Percentiles rank a stretch among this genome's conserved stretches.
phyloP scores from a whole-genome alignment of 2,888 invertebrate species.

The Scaptodrosophila latifasciaeformis region DNA sequence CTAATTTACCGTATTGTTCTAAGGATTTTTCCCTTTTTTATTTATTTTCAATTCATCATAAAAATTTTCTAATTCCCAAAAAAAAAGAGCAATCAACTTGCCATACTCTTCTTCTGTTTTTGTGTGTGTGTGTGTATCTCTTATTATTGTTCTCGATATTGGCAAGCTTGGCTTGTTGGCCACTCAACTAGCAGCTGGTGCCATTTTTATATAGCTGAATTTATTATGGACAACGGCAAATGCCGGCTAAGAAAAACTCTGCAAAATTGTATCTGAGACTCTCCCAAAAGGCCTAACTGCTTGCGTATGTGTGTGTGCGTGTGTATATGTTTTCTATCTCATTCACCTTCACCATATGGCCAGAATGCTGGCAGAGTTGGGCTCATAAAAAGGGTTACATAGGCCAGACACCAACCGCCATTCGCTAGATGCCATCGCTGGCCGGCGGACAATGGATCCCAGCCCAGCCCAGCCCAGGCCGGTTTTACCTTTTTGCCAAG shows the following conservation, averaged over 20 bases:
- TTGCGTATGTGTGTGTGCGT: too few species aligned
- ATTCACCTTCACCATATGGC: slow-evolving; percentile 62
- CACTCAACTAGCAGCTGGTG: slow-evolving; percentile 53
- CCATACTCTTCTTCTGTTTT: too few species aligned
- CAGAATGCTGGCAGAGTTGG: slow-evolving; percentile 54
- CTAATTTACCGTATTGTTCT: too few species aligned
- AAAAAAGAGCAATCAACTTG: too few species aligned
- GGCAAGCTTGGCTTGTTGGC: slow-evolving; percentile 41
- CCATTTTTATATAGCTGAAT: slow-evolving; percentile 65
- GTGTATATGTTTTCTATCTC: not conserved
- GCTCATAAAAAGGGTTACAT: slow-evolving; percentile 62
- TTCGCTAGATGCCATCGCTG: not conserved
- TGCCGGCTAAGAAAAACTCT: slow-evolving; percentile 26
- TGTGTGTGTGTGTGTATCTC: too few species aligned
- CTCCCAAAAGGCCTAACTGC: not conserved
- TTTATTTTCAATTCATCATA: too few species aligned
- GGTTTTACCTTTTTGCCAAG: slow-evolving; percentile 58
- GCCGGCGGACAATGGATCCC: too few species aligned
- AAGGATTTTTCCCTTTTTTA: slow-evolving; percentile 24
- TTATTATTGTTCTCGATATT: too few species aligned
- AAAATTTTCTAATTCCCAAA: too few species aligned
- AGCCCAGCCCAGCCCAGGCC: too few species aligned
- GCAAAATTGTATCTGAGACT: slow-evolving; percentile 26
- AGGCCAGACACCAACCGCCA: slow-evolving; percentile 37
- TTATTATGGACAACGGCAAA: slow-evolving; percentile 62